phyloP scores from a whole-genome alignment of 2,888 invertebrate genomes.

The Lamellibrachia columna region DNA sequence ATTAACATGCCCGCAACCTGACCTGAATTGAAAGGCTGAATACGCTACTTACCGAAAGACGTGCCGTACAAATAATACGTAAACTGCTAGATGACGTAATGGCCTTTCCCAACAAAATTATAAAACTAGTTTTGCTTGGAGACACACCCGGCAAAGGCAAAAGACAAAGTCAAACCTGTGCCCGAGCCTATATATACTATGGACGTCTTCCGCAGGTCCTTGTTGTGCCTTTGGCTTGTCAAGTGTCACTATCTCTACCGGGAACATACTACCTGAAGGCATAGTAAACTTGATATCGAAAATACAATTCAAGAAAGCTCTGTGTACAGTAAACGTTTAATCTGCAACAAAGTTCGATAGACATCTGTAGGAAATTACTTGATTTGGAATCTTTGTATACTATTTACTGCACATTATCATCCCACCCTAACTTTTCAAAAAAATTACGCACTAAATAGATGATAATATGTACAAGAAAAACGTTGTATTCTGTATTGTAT shows the following conservation, averaged over 20 bases:
- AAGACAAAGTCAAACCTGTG: neutral
- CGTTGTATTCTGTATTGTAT: no score
- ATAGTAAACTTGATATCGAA: no score
- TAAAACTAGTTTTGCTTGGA: neutral
- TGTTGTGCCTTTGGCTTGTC: neutral
- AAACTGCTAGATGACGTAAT: neutral
- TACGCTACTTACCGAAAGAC: neutral
- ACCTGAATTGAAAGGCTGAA: neutral
- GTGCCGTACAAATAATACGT: constrained; percentile 7
- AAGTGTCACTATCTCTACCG: neutral
- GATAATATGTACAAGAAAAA: no score
- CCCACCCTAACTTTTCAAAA: no score
- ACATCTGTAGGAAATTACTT: no score
- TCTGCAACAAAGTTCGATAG: no score
- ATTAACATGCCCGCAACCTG: constrained; percentile 43
- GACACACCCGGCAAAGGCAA: neutral
- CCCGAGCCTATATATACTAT: neutral
- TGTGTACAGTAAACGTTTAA: no score
- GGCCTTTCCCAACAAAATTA: neutral
- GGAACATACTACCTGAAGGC: no score
- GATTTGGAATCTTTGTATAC: no score
- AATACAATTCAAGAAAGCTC: no score
- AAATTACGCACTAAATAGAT: no score
- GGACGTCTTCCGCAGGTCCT: neutral
- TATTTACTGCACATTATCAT: no score